A percentile compares a stretch with the other conserved stretches of the same genome.
phyloP scores from a whole-genome alignment of 1,140 invertebrate genomes.

The Calephelis nemesis region DNA sequence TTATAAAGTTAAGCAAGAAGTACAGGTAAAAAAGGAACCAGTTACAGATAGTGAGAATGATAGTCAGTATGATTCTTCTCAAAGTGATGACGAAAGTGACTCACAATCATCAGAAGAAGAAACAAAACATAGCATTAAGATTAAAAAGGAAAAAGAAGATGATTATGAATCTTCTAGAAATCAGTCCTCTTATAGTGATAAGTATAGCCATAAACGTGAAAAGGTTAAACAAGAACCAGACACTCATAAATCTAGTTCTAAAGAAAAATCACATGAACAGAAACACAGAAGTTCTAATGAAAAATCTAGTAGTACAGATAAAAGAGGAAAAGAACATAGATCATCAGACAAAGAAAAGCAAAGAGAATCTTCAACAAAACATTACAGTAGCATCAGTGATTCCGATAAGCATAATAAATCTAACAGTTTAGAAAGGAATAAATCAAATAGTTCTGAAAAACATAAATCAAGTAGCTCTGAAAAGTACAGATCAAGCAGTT shows the following conservation, averaged over 20 bases:
- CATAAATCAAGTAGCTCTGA: constrained; percentile 25
- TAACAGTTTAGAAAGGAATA: constrained; percentile 20
- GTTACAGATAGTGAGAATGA: constrained; percentile 47
- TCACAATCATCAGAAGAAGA: constrained; percentile 57
- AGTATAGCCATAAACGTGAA: constrained; percentile 45
- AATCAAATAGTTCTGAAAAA: constrained; percentile 24
- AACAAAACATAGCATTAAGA: constrained; percentile 42
- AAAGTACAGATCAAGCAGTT: constrained; percentile 25
- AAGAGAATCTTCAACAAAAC: constrained; percentile 38
- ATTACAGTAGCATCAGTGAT: constrained; percentile 29
- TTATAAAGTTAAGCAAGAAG: constrained; percentile 43
- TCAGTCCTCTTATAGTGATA: constrained; percentile 42
- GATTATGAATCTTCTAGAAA: constrained; percentile 38
- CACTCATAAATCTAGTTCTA: constrained; percentile 24
- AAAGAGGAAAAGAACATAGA: constrained; percentile 28
- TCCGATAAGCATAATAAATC: constrained; percentile 11
- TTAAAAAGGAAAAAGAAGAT: constrained; percentile 37
- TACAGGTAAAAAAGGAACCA: constrained; percentile 47
- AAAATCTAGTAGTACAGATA: constrained; percentile 38
- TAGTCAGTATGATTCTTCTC: constrained; percentile 52
- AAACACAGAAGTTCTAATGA: constrained; percentile 46
- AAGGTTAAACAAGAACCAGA: constrained; percentile 38
- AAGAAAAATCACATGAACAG: constrained; percentile 46
- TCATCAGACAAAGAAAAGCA: constrained; percentile 30
- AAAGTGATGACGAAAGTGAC: constrained; percentile 60